Percentiles rank a stretch among this genome's conserved stretches.
Conservation (phyloP, 1,140 invertebrate genomes). For the Pristionchus pacificus region DNA sequence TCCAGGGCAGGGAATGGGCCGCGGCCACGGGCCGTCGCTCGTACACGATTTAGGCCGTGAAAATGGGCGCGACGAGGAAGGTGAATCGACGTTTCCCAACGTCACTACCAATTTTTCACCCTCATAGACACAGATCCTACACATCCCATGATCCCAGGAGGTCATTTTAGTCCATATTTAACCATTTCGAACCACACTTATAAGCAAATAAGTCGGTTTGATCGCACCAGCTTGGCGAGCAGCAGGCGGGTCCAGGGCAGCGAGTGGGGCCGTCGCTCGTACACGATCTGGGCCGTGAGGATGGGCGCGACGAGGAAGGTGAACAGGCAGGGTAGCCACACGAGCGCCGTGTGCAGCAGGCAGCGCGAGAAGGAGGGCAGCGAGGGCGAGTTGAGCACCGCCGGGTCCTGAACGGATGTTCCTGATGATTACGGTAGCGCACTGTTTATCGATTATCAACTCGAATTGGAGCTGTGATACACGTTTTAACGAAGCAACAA, state of each 20-base stretch:
- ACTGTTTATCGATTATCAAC: too few species aligned
- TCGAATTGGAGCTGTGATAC: too few species aligned
- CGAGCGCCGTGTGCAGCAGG: slow-evolving; percentile 51
- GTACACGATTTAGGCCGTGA: slow-evolving; percentile 44
- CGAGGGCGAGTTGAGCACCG: slow-evolving; percentile 22
- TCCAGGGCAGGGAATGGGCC: slow-evolving; percentile 48
- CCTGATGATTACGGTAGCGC: too few species aligned
- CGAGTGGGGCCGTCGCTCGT: slow-evolving; percentile 22
- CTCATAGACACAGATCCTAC: too few species aligned
- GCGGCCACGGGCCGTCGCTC: slow-evolving; percentile 9
- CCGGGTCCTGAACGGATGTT: slow-evolving; percentile 21
- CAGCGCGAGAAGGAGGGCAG: slow-evolving; percentile 45
- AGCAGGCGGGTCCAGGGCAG: slow-evolving; percentile 48
- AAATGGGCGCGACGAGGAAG: slow-evolving; percentile 45
- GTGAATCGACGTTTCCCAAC: too few species aligned
- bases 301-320: slow-evolving; percentile 45
- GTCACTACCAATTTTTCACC: too few species aligned
- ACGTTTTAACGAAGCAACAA: too few species aligned
- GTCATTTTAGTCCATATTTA: slow-evolving; percentile 21
- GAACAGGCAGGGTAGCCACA: slow-evolving; percentile 51
- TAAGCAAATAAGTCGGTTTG: slow-evolving; percentile 23
- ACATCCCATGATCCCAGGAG: slow-evolving; percentile 16
- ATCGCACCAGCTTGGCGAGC: slow-evolving; percentile 43
- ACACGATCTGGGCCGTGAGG: slow-evolving; percentile 44
- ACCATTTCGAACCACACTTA: slow-evolving; percentile 17